Conservation (phyloP, 1,140 invertebrate genomes). For the Anagrus nilaparvatae region DNA sequence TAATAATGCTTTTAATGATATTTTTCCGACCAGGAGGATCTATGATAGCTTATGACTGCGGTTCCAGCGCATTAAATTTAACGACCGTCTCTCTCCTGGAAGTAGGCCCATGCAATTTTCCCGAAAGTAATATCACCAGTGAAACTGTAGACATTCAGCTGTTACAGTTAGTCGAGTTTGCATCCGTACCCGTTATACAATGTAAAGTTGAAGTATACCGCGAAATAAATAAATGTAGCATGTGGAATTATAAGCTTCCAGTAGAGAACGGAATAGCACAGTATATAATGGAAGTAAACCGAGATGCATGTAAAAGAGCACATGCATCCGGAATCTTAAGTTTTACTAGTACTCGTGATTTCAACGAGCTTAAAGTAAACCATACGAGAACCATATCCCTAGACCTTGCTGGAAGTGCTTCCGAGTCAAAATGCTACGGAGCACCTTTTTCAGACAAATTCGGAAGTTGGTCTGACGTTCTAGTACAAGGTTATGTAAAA, state of each 20-base stretch:
- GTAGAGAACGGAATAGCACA: background rate
- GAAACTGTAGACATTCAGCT: background rate
- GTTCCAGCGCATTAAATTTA: background rate
- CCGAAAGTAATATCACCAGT: background rate
- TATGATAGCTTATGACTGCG: background rate
- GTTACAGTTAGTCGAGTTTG: background rate
- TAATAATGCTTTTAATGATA: background rate
- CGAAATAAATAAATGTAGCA: background rate
- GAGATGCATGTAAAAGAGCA: background rate
- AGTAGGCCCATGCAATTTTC: background rate
- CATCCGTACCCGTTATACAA: background rate
- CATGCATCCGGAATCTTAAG: too few relatives aligned
- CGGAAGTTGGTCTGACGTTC: background rate
- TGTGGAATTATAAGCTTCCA: background rate
- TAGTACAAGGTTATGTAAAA: background rate
- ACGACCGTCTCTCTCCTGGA: background rate
- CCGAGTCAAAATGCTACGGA: background rate
- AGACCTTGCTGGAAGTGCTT: background rate
- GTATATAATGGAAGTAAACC: background rate
- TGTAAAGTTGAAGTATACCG: background rate
- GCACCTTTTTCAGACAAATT: background rate
- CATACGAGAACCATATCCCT: background rate
- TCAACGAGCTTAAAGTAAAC: background rate
- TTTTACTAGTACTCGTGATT: background rate
- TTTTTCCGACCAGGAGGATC: background rate